These are phyloP conservation scores for Tauraco hartlaubi DNA, from an alignment of 2,797 vertebrate genomes.

Conservation along the genomic window DNA sequence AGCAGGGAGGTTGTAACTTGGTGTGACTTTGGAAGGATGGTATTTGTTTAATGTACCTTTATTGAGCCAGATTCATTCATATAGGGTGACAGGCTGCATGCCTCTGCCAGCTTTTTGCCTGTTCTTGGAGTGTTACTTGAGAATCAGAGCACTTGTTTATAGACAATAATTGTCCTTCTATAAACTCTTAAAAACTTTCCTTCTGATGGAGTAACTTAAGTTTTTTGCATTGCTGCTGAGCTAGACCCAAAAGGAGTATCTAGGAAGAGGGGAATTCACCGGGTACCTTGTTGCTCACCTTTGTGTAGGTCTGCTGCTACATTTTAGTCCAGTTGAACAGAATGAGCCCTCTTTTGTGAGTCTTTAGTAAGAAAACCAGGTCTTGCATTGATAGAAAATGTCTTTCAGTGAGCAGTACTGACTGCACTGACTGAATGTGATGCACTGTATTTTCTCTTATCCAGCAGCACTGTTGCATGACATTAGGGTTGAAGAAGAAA, in stretches of 20 bases:
- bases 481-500: not conserved
- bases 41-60: not conserved
- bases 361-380: not conserved
- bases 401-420: not conserved
- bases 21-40: not conserved
- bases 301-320: not conserved
- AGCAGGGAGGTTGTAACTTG: not conserved
- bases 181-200: not conserved
- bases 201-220: not conserved
- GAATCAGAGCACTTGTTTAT: not conserved
- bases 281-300: not conserved
- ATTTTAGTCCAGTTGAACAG: not conserved
- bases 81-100: not conserved
- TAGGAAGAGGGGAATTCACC: not conserved
- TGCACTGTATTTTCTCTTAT: not conserved
- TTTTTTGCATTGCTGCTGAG: not conserved
- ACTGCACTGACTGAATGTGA: not conserved
- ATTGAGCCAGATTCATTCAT: accelerated
- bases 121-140: not conserved
- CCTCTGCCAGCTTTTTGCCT: not conserved
- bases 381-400: not conserved
- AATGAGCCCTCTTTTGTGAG: not conserved
- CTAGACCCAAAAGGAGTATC: not conserved
- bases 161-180: not conserved
- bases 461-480: not conserved